Evolutionary conservation across 2,113 vertebrate genomes (phyloP).

Genomic region (Sphyrna mokarran): DNA sequence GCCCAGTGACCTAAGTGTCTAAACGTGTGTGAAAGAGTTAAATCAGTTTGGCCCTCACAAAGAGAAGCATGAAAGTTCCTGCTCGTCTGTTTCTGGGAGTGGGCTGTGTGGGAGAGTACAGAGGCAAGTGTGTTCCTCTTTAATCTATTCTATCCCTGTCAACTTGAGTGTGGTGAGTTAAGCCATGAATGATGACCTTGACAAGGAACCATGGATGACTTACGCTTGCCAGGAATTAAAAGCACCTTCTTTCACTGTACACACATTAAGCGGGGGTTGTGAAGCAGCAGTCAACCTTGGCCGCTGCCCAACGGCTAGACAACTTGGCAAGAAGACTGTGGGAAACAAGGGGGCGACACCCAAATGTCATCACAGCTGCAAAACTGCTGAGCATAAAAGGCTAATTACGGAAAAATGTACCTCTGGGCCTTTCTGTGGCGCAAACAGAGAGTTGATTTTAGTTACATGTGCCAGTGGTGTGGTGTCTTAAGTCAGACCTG

Average conservation of each 20-base stretch:
- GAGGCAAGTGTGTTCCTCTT: not conserved
- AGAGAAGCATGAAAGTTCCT: slow-evolving; percentile 32
- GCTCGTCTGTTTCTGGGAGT: not conserved
- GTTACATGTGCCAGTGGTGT: slow-evolving; percentile 44
- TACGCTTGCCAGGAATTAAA: slow-evolving; percentile 49
- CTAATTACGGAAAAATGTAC: slow-evolving; percentile 86
- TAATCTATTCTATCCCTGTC: slow-evolving; percentile 40
- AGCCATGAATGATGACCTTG: slow-evolving; percentile 48
- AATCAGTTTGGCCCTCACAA: not conserved
- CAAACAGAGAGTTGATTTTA: slow-evolving; percentile 67
- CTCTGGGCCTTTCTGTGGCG: slow-evolving; percentile 64
- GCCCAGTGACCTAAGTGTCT: not conserved
- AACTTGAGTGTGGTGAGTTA: slow-evolving; percentile 13
- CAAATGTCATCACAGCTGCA: slow-evolving; percentile 88
- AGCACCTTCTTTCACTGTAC: slow-evolving; percentile 56
- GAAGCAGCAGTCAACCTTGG: slow-evolving; percentile 67
- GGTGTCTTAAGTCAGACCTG: not conserved
- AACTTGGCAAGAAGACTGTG: slow-evolving; percentile 75
- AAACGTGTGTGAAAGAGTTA: not conserved
- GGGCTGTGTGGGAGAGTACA: slow-evolving; percentile 31
- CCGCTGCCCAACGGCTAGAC: slow-evolving; percentile 59
- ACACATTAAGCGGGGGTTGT: slow-evolving; percentile 59
- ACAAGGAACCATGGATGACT: slow-evolving; percentile 46
- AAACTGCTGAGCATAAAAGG: slow-evolving; percentile 77
- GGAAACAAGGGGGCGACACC: slow-evolving; percentile 83